A percentile compares a stretch with the other conserved stretches of the same genome.
Conservation (phyloP, 2,113 vertebrate genomes). For the Prunella himalayana region DNA sequence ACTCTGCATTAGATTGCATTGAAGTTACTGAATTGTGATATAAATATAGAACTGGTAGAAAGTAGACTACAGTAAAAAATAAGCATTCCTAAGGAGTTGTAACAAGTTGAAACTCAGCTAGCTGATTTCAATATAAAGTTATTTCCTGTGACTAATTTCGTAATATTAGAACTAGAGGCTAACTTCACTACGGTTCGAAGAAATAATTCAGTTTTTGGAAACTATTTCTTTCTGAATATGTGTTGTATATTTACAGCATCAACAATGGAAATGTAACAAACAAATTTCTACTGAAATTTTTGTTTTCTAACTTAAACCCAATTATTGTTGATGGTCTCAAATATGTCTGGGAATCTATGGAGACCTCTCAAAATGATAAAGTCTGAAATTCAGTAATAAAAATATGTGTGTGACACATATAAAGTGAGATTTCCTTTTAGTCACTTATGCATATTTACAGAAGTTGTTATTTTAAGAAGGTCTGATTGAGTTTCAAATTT, state of each 20-base stretch:
- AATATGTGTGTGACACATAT: rapidly evolving
- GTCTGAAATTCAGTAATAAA: neutral
- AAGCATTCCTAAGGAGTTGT: neutral
- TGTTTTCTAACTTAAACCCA: neutral
- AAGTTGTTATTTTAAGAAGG: neutral
- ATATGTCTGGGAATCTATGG: neutral
- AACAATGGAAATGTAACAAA: neutral
- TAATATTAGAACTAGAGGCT: neutral
- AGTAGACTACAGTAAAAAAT: neutral
- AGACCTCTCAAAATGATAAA: neutral
- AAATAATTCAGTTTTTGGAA: neutral
- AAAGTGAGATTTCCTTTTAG: neutral
- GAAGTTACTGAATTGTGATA: neutral
- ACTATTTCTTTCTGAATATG: neutral
- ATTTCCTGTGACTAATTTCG: neutral
- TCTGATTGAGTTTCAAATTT: neutral
- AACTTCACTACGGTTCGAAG: neutral
- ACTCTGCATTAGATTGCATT: neutral
- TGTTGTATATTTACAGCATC: neutral
- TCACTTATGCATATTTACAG: neutral
- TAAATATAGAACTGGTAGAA: neutral
- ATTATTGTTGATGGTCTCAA: neutral
- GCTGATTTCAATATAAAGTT: neutral
- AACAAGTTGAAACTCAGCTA: neutral
- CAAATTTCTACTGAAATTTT: neutral